phyloP scores from a whole-genome alignment of 1,140 invertebrate species.

The Drosophila jambulina region DNA sequence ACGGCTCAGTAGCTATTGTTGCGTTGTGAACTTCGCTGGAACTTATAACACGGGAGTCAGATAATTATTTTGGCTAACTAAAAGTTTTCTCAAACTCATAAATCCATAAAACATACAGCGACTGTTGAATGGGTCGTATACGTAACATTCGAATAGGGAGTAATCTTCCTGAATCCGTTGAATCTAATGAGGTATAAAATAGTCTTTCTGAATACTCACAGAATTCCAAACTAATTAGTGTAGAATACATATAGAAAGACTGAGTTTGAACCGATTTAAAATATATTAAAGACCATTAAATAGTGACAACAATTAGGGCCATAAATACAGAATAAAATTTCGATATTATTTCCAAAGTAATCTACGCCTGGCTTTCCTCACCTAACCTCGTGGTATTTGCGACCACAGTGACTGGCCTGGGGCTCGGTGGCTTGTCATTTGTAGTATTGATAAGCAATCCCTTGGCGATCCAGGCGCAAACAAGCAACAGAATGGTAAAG shows the following conservation, averaged over 20 bases:
- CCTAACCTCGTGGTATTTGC: background rate
- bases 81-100: background rate
- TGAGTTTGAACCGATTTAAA: background rate
- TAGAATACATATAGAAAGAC: background rate
- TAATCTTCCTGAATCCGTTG: too few relatives aligned
- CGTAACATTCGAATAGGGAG: background rate
- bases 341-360: background rate
- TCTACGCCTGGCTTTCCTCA: constrained; percentile 19
- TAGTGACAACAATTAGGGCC: background rate
- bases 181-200: background rate
- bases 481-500: constrained; percentile 18
- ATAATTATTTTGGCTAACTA: constrained; percentile 2
- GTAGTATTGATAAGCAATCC: constrained; percentile 12
- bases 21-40: constrained; percentile 9
- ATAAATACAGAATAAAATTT: background rate
- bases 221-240: background rate
- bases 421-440: background rate
- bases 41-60: background rate
- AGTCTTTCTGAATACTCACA: too few relatives aligned
- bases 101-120: too few relatives aligned
- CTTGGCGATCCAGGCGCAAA: constrained; percentile 21
- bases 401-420: background rate
- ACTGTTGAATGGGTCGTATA: background rate
- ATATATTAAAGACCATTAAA: background rate
- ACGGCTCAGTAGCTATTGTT: constrained; percentile 2